These are phyloP conservation scores for Pseudachorutes palmiensis DNA, from an alignment of 1,140 invertebrate species.

Conservation along the genomic window DNA sequence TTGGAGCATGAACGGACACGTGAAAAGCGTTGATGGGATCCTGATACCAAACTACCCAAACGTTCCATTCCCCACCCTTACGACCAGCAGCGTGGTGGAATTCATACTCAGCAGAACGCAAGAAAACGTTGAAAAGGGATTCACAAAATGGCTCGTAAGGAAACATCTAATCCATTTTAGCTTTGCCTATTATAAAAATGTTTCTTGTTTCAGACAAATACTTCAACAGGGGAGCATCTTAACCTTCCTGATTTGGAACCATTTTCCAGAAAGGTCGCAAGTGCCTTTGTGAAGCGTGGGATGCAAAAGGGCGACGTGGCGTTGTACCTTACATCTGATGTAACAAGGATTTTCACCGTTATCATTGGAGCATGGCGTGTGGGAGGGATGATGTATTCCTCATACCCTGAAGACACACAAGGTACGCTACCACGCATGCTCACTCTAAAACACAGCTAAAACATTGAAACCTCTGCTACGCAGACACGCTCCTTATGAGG, in stretches of 20 bases:
- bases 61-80: slow-evolving; percentile 24
- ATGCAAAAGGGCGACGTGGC: slow-evolving; percentile 36
- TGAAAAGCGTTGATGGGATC: slow-evolving; percentile 1
- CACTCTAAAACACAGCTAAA: not conserved
- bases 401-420: slow-evolving; percentile 35
- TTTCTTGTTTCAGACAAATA: slow-evolving; percentile 31
- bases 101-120: slow-evolving; percentile 24
- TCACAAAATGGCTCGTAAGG: slow-evolving; percentile 35
- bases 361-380: slow-evolving; percentile 33
- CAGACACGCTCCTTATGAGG: slow-evolving; percentile 25
- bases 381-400: slow-evolving; percentile 33
- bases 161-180: not conserved
- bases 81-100: slow-evolving; percentile 26
- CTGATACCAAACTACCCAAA: slow-evolving; percentile 25
- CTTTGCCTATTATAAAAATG: not conserved
- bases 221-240: slow-evolving; percentile 25
- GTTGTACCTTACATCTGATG: slow-evolving; percentile 32
- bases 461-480: not conserved
- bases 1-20: not conserved
- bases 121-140: slow-evolving; percentile 21
- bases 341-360: slow-evolving; percentile 29
- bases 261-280: slow-evolving; percentile 21
- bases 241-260: slow-evolving; percentile 33
- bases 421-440: slow-evolving; percentile 15
- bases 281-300: slow-evolving; percentile 32